phyloP scores from a whole-genome alignment of 2,113 vertebrate species.

The Halcyon malimbica region DNA sequence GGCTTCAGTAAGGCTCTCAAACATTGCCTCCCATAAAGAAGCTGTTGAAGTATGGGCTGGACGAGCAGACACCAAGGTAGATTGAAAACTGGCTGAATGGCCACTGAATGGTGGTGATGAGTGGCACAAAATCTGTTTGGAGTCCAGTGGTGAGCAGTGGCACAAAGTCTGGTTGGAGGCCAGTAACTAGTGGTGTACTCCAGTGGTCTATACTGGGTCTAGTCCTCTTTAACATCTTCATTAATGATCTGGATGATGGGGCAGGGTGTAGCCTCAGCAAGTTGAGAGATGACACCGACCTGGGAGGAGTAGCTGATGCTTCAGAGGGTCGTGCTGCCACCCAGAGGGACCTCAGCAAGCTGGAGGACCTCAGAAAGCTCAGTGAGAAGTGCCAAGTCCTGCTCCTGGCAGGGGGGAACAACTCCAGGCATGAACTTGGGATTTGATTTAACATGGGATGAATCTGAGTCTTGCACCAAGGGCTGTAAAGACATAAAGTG shows the following conservation, averaged over 20 bases:
- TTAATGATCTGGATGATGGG: neutral
- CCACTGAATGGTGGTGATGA: neutral
- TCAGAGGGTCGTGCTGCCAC: neutral
- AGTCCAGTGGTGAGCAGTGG: neutral
- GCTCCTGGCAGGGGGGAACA: neutral
- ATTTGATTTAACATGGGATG: neutral
- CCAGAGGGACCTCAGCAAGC: neutral
- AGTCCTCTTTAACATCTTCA: neutral
- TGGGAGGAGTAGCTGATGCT: neutral
- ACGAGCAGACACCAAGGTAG: neutral
- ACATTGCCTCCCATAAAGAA: neutral
- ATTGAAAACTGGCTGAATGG: neutral
- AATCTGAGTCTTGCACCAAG: neutral
- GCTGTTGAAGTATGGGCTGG: neutral
- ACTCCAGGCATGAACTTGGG: fast-evolving
- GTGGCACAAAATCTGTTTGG: neutral
- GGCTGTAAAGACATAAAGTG: neutral
- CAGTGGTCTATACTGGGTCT: neutral
- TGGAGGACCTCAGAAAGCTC: neutral
- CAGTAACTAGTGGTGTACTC: neutral
- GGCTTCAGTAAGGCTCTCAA: neutral
- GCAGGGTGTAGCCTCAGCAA: neutral
- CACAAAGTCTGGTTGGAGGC: neutral
- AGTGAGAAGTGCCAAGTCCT: neutral
- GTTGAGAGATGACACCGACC: neutral